Evolutionary conservation across 2,113 vertebrate genomes (phyloP), one percentile per base, ranked within the genome.

Genomic region (Thymallus thymallus): DNA sequence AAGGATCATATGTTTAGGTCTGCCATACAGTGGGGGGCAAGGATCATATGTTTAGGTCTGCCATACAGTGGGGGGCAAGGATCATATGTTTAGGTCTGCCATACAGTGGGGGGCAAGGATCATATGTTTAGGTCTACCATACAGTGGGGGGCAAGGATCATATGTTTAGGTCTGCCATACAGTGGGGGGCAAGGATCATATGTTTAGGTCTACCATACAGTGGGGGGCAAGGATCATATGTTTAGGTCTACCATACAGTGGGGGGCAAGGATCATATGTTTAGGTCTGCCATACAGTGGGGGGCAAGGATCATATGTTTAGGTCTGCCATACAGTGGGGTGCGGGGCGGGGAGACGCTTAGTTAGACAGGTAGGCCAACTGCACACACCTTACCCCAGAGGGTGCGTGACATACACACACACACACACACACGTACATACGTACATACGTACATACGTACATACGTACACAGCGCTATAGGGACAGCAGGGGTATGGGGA

Each of bases 331-430:
- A 32, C 45, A 69, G 67, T 35, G 65, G 29, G 46, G 12, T 32
- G 78, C 80, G n/a, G 12, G 41, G 78, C 81, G 80, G 84, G 23
- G 67, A 1, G 73, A 77, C 5, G 9, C 6, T n/a, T 45, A 10
- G 10, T n/a, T 76, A 87, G 85, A 87, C 86, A 56, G 70, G 71
- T 80, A 81, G 82, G 29, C 72, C 87, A 90, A 87, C 90, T 89
- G 88, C 86, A 89, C 77, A 30, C 86, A 90, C 76, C 12, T 18
- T 67, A 35, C 74, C 84, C 80, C 72, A 82, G 80, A 80, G 87
- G 81, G 80, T 72, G 73, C 16, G 5, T 51, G 48, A 82, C 76
- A 78, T 83, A 45, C 69, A 85, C 83, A 77, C 83, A n/a, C n/a
- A n/a, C n/a, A n/a, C n/a, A n/a, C n/a, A n/a, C n/a, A n/a, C n/a